These are phyloP conservation scores for Trypoxylus dichotomus DNA, from an alignment of 1,140 invertebrate species.

Conservation along the genomic window DNA sequence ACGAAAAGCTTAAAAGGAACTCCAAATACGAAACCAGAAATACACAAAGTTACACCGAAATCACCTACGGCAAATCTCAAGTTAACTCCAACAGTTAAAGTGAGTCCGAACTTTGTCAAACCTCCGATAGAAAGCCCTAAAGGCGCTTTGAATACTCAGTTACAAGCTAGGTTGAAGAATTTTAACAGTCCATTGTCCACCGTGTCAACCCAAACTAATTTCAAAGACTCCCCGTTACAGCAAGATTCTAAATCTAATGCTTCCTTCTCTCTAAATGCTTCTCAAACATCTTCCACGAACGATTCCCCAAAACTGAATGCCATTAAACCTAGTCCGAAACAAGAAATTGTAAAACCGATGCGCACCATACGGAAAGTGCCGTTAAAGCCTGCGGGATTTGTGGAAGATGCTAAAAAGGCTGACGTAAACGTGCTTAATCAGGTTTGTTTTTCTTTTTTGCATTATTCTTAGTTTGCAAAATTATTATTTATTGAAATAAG, in stretches of 20 bases:
- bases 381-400: background rate
- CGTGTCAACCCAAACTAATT: slow-evolving; percentile 29
- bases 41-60: background rate
- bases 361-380: slow-evolving; percentile 28
- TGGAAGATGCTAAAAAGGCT: background rate
- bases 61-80: slow-evolving; percentile 7
- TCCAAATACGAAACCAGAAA: background rate
- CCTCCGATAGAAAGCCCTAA: slow-evolving; percentile 48
- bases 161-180: slow-evolving; percentile 48
- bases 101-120: slow-evolving; percentile 41
- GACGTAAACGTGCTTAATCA: background rate
- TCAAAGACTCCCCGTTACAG: background rate
- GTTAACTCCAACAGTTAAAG: slow-evolving; percentile 34
- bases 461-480: background rate
- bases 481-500: background rate
- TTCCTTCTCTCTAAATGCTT: background rate
- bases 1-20: background rate
- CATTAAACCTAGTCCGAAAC: background rate
- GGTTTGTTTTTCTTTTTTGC: slow-evolving; percentile 28
- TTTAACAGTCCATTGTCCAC: slow-evolving; percentile 31
- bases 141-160: slow-evolving; percentile 49
- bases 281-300: background rate
- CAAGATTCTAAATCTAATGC: background rate
- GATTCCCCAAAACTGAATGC: background rate
- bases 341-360: background rate